Evolutionary conservation across 2,113 vertebrate species (phyloP).

Genomic region (Elgaria multicarinata): DNA sequence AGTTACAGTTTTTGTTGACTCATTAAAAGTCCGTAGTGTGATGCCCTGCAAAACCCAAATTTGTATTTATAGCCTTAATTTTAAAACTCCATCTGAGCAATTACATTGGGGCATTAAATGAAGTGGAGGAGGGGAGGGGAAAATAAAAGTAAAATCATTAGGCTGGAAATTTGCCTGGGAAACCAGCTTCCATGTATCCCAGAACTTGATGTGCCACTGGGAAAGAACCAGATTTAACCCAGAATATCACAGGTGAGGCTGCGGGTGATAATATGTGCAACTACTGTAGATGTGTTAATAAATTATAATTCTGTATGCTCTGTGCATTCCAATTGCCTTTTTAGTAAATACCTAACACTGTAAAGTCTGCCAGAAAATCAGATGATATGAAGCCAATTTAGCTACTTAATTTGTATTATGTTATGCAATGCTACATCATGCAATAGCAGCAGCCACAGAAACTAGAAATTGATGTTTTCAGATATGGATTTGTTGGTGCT

Average conservation of each 20-base stretch:
- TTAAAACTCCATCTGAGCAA: slow-evolving; percentile 68
- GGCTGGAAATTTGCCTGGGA: slow-evolving; percentile 45
- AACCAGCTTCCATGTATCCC: not conserved
- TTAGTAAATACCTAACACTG: slow-evolving; percentile 73
- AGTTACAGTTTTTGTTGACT: slow-evolving; percentile 78
- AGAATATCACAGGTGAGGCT: slow-evolving; percentile 69
- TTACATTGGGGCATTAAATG: slow-evolving; percentile 44
- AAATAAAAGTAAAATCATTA: slow-evolving; percentile 68
- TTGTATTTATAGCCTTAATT: slow-evolving; percentile 84
- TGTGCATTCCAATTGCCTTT: slow-evolving; percentile 72
- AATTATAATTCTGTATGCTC: slow-evolving; percentile 68
- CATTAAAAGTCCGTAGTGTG: slow-evolving; percentile 70
- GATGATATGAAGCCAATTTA: slow-evolving; percentile 75
- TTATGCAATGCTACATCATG: slow-evolving; percentile 73
- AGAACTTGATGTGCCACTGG: slow-evolving; percentile 41
- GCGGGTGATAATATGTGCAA: slow-evolving; percentile 67
- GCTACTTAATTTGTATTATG: slow-evolving; percentile 74
- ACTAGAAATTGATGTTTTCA: slow-evolving; percentile 64
- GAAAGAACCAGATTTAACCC: slow-evolving; percentile 66
- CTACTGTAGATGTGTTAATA: slow-evolving; percentile 75
- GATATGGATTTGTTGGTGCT: slow-evolving; percentile 45
- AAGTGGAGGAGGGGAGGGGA: slow-evolving; percentile 28
- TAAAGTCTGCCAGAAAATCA: slow-evolving; percentile 72
- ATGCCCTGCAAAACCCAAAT: slow-evolving; percentile 70
- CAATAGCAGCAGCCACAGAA: slow-evolving; percentile 48